phyloP scores from a whole-genome alignment of 2,888 invertebrate genomes.

The Operophtera brumata region DNA sequence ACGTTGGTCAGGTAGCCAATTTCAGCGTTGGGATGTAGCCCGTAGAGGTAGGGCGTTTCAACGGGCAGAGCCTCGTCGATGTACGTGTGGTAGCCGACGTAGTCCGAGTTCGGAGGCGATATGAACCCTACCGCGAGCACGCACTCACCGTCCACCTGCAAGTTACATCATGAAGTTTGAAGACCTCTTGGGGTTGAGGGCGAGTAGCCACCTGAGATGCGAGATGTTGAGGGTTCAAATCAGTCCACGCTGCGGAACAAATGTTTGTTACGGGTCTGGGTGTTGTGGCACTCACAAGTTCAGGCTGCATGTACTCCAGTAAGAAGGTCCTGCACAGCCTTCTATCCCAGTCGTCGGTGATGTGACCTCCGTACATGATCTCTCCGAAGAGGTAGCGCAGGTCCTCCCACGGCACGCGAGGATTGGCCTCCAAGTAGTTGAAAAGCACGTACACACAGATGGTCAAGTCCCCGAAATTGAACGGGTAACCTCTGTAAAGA shows the following conservation, averaged over 20 bases:
- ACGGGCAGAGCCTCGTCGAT: conserved; percentile 92
- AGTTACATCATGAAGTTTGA: background rate
- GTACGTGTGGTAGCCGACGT: conserved; percentile 91
- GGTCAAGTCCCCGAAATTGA: conserved; percentile 92
- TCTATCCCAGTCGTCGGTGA: conserved; percentile 98
- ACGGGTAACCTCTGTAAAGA: conserved; percentile 83
- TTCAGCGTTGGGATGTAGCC: conserved; percentile 96
- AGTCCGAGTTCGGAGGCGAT: conserved; percentile 93
- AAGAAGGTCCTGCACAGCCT: conserved; percentile 92
- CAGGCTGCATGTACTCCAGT: conserved; percentile 92
- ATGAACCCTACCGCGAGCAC: conserved; percentile 91
- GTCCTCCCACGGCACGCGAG: conserved; percentile 96
- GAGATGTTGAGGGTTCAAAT: too few species aligned
- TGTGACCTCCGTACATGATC: conserved; percentile 99
- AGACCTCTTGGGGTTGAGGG: too few species aligned
- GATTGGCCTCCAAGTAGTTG: conserved; percentile 94
- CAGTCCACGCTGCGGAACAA: too few species aligned
- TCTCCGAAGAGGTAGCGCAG: conserved; percentile 96
- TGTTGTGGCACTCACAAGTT: conserved; percentile 79
- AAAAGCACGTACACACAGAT: conserved; percentile 94
- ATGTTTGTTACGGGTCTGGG: too few species aligned
- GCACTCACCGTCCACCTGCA: conserved; percentile 91
- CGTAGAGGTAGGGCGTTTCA: conserved; percentile 94
- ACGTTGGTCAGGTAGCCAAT: conserved; percentile 95
- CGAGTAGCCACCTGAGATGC: too few species aligned